Evolutionary conservation across 1,140 invertebrate genomes (phyloP), one percentile per base, ranked within the genome.

Genomic region (Scaptomyza graminum): DNA sequence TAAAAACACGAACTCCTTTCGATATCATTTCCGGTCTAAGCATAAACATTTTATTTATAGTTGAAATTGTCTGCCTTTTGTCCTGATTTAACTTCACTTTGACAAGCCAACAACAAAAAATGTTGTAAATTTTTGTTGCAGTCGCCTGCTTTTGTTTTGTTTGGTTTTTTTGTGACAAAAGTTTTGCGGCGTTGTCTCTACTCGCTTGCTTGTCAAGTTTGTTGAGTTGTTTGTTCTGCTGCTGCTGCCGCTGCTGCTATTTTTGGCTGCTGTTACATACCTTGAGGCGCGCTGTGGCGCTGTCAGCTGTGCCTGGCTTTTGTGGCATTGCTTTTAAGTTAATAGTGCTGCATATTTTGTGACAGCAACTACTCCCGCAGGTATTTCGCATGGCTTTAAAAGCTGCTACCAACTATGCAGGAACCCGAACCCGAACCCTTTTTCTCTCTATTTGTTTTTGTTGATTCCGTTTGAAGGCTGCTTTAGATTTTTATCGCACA

Each of bases 401-500:
- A 63, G 64, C 61, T 49, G 64, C 61, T 41, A 3, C 39, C 44
- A 56, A 25, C 61, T 69, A 51, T 50, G 44, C 44, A 13, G n/a
- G n/a, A 18, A 13, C n/a, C 18, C 18, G n/a, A 72, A 66, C 50
- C 49, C 69, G n/a, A n/a, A n/a, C n/a, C n/a, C 34, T 59, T 71
- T 71, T 49, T 12, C 12, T 41, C n/a, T 54, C 11, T 60, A 12
- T 25, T 60, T 46, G 54, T 60, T 61, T 49, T 50, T 54, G 49
- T 50, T 15, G 13, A 41, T 57, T 67, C 69, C 66, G 66, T 63
- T 79, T 60, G 64, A 49, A 55, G 62, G 66, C 79, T 67, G 79
- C 80, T 88, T 87, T 88, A 88, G 82, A 87, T 87, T 71, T 75
- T 80, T 88, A 87, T 87, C 82, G 74, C 78, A 67, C 64, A 81